A percentile compares a stretch with the other conserved stretches of the same genome.
Evolutionary conservation across 2,888 invertebrate species (phyloP).

Genomic region (Gastrophysa polygoni): DNA sequence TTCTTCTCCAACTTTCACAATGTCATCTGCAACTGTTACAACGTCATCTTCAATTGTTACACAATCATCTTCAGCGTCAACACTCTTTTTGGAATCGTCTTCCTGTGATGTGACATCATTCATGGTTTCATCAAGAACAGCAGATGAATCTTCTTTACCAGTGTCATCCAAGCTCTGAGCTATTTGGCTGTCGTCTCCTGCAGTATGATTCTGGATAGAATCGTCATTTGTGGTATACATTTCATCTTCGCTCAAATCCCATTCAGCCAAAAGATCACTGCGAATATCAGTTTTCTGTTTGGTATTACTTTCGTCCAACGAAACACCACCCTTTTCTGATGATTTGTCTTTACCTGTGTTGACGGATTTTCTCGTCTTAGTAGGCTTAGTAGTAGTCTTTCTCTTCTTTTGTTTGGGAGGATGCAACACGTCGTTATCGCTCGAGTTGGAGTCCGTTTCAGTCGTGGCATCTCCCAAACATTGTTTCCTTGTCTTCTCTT

Average conservation of each 20-base stretch:
- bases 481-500: slow-evolving; percentile 24
- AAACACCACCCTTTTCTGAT: neutral
- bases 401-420: slow-evolving; percentile 32
- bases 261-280: slow-evolving; percentile 75
- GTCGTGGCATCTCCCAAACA: slow-evolving; percentile 3
- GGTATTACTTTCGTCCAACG: slow-evolving; percentile 30
- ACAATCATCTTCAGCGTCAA: neutral
- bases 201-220: neutral
- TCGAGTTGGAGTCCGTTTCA: slow-evolving; percentile 28
- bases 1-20: slow-evolving; percentile 12
- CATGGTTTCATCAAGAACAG: neutral
- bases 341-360: slow-evolving; percentile 19
- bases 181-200: neutral
- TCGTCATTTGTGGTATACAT: slow-evolving; percentile 8
- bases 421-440: slow-evolving; percentile 26
- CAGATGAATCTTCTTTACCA: neutral
- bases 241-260: slow-evolving; percentile 68
- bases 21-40: neutral
- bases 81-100: neutral
- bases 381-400: slow-evolving; percentile 49
- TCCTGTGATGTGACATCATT: neutral
- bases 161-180: neutral
- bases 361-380: slow-evolving; percentile 54
- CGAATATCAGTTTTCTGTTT: slow-evolving; percentile 65
- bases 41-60: slow-evolving; percentile 6